Percentiles rank a stretch among this genome's conserved stretches.
Conservation (phyloP, 92 coral and sea anemone species). For the Siderastrea radians region DNA sequence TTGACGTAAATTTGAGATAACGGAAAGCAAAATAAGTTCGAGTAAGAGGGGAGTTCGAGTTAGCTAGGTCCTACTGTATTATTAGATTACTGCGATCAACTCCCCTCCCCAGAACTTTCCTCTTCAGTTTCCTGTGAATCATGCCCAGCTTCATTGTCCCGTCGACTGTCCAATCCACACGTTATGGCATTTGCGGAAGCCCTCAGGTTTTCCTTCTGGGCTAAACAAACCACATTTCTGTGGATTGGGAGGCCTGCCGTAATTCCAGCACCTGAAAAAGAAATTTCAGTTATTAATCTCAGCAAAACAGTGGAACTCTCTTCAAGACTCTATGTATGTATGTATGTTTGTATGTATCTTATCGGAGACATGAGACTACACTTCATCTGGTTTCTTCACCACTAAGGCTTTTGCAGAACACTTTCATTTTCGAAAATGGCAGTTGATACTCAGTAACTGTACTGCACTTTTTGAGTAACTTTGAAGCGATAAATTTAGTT, state of each 20-base stretch:
- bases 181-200: neutral
- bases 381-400: too few relatives aligned
- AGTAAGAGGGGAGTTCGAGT: too few relatives aligned
- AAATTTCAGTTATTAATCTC: neutral
- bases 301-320: neutral
- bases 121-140: neutral
- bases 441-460: too few relatives aligned
- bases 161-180: neutral
- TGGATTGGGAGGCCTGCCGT: neutral
- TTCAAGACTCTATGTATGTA: neutral
- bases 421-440: too few relatives aligned
- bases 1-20: too few relatives aligned
- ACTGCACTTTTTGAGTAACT: too few relatives aligned
- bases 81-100: too few relatives aligned
- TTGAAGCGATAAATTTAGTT: too few relatives aligned
- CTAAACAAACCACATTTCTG: neutral
- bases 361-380: too few relatives aligned
- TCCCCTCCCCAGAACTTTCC: neutral
- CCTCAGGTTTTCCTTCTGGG: neutral
- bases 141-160: neutral
- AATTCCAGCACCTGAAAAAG: conserved; percentile 1
- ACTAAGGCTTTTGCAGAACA: too few relatives aligned
- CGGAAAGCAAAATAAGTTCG: too few relatives aligned
- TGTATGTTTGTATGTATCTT: neutral
- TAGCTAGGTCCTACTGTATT: too few relatives aligned